These are phyloP conservation scores for Sphaerophoria rueppellii DNA, from an alignment of 2,888 invertebrate genomes.

Conservation along the genomic window DNA sequence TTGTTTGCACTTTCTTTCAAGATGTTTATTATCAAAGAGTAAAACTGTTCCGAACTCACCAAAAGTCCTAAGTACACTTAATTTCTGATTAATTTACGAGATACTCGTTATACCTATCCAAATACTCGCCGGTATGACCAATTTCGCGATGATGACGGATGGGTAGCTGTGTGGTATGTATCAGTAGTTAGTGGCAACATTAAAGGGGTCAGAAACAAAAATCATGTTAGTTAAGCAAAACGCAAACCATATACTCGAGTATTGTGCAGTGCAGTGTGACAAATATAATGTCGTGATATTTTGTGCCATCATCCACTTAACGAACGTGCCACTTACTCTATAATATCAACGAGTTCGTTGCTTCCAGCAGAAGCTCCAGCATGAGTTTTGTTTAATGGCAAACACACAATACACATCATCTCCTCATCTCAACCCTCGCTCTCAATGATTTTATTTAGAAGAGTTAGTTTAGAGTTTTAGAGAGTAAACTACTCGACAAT, in stretches of 20 bases:
- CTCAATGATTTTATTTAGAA: too few relatives aligned
- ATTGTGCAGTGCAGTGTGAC: background rate
- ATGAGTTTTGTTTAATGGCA: slow-evolving; percentile 16
- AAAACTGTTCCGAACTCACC: background rate
- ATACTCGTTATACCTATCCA: background rate
- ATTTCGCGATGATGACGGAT: background rate
- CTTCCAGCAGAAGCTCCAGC: slow-evolving; percentile 27
- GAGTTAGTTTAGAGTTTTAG: background rate
- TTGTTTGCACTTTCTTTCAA: too few relatives aligned
- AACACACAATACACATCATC: background rate
- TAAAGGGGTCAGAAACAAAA: background rate
- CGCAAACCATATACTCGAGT: background rate
- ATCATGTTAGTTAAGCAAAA: background rate
- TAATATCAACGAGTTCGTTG: slow-evolving; percentile 54
- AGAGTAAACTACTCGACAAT: too few relatives aligned
- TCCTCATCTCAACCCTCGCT: background rate
- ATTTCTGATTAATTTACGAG: slow-evolving; percentile 13
- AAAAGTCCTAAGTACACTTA: background rate
- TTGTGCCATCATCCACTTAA: slow-evolving; percentile 68
- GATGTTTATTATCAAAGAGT: too few relatives aligned
- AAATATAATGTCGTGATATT: slow-evolving; percentile 54
- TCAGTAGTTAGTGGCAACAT: background rate
- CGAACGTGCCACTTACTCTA: slow-evolving; percentile 56
- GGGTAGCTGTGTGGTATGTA: background rate
- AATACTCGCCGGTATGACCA: background rate